Evolutionary conservation across 2,113 vertebrate species (phyloP).

Genomic region (Asarcornis scutulata): DNA sequence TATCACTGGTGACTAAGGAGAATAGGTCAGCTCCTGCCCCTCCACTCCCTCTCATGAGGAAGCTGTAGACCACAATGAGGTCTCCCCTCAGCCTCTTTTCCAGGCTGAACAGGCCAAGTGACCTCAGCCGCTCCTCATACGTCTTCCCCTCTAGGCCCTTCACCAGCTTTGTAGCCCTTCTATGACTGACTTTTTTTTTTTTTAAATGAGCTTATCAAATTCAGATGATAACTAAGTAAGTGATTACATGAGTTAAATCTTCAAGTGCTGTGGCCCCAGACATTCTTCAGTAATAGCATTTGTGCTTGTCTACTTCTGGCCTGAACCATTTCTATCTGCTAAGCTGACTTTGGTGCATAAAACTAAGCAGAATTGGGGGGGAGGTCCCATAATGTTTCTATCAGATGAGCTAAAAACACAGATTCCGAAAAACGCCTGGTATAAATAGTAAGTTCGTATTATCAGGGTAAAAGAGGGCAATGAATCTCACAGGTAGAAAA

Average conservation of each 20-base stretch:
- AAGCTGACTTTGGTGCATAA: not conserved
- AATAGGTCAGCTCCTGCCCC: no score
- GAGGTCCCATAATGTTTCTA: not conserved
- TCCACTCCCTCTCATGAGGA: no score
- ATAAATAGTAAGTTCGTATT: not conserved
- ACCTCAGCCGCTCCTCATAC: no score
- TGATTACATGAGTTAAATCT: no score
- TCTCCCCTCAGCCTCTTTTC: no score
- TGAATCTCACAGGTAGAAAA: not conserved
- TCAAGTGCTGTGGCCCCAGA: not conserved
- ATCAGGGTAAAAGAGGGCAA: not conserved
- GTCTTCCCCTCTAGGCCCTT: no score
- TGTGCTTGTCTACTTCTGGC: not conserved
- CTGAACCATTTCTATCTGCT: not conserved
- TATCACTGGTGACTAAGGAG: no score
- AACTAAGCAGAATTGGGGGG: not conserved
- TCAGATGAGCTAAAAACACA: not conserved
- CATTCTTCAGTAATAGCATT: not conserved
- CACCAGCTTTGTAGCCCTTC: no score
- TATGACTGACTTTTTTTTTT: not conserved
- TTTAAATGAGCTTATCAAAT: not conserved
- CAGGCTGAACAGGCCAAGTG: no score
- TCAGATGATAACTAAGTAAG: not conserved
- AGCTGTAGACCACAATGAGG: no score
- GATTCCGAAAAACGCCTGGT: not conserved